Conservation (phyloP, 2,888 invertebrate species). For the Cylindroiulus punctatus region DNA sequence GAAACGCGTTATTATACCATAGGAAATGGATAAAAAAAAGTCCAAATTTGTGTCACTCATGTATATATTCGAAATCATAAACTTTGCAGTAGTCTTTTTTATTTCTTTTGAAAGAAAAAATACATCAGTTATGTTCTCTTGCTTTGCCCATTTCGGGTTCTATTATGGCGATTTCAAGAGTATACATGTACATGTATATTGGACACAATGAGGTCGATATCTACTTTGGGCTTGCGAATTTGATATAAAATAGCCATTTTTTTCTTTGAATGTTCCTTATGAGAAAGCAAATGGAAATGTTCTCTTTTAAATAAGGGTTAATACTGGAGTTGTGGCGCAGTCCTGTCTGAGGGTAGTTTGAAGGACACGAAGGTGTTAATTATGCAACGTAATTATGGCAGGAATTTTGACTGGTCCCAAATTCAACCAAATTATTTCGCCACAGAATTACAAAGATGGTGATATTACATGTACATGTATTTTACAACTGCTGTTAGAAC, state of each 20-base stretch:
- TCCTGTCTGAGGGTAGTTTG: too few relatives aligned
- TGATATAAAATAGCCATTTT: background rate
- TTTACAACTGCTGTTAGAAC: too few relatives aligned
- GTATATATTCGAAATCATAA: conserved; percentile 28
- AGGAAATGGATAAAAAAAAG: conserved; percentile 31
- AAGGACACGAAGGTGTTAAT: too few relatives aligned
- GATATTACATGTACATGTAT: too few relatives aligned
- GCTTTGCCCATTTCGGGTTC: background rate
- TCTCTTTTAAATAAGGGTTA: background rate
- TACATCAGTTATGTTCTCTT: background rate
- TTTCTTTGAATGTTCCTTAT: background rate
- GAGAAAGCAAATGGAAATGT: background rate
- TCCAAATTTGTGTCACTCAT: conserved; percentile 35
- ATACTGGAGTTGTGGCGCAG: too few relatives aligned
- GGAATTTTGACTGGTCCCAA: too few relatives aligned
- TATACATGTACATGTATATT: background rate
- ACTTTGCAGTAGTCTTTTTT: conserved; percentile 13
- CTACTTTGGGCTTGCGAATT: conserved; percentile 15
- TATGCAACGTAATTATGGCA: too few relatives aligned
- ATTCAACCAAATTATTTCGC: too few relatives aligned
- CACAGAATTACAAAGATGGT: too few relatives aligned
- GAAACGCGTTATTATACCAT: background rate
- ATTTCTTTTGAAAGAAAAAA: background rate
- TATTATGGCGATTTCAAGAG: conserved; percentile 16
- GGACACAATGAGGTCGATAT: conserved; percentile 14